Evolutionary conservation across 2,797 vertebrate genomes (phyloP).

Genomic region (Micrastur ruficollis): DNA sequence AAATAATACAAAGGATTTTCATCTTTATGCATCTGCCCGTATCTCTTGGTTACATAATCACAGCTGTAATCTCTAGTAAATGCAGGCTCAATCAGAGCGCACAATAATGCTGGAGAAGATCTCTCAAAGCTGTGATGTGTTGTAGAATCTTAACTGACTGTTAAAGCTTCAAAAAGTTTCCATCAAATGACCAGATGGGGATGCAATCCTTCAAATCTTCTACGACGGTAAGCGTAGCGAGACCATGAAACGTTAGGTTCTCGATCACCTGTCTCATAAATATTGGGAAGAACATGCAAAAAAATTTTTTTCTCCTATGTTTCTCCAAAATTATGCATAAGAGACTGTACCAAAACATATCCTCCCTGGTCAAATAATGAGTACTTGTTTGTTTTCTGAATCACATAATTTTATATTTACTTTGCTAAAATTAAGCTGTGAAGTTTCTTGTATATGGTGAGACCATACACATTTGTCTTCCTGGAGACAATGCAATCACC

Average conservation of each 20-base stretch:
- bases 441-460: neutral
- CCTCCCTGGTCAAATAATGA: neutral
- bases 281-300: neutral
- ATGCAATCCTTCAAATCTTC: slow-evolving; percentile 11
- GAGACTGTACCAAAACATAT: neutral
- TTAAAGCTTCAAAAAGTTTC: slow-evolving; percentile 30
- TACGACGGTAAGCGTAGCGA: neutral
- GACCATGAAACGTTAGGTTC: neutral
- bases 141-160: neutral
- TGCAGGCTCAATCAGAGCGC: slow-evolving; percentile 35
- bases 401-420: neutral
- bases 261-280: neutral
- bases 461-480: neutral
- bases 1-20: slow-evolving; percentile 47
- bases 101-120: slow-evolving; percentile 23
- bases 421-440: neutral
- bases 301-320: neutral
- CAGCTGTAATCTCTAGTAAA: slow-evolving; percentile 50
- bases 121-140: slow-evolving; percentile 10
- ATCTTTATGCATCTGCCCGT: slow-evolving; percentile 10
- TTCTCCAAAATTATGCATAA: neutral
- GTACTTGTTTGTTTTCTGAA: neutral
- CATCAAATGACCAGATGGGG: slow-evolving; percentile 19
- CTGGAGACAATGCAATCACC: neutral
- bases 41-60: slow-evolving; percentile 53